phyloP scores from a whole-genome alignment of 30 jellyfish, hydroid and myxozoan species.

The Sanderia malayensis region DNA sequence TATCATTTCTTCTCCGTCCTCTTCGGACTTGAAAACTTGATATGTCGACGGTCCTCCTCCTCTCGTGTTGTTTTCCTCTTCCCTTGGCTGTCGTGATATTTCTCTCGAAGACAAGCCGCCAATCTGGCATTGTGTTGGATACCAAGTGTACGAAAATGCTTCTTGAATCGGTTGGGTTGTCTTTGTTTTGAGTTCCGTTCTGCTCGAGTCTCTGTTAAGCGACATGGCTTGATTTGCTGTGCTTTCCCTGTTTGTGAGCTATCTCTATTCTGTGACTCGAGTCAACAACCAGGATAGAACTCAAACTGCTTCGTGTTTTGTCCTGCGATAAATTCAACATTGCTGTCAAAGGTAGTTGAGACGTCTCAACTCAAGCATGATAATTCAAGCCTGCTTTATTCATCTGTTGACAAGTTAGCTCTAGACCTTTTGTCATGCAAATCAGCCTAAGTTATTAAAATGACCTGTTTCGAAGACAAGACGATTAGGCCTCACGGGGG shows the following conservation, averaged over 20 bases:
- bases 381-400: conserved; percentile 39
- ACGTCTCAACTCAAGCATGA: conserved; percentile 51
- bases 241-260: too few species aligned
- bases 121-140: conserved; percentile 62
- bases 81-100: too few species aligned
- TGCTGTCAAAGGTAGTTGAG: too few species aligned
- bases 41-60: conserved; percentile 21
- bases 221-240: too few species aligned
- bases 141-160: conserved; percentile 54
- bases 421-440: conserved; percentile 35
- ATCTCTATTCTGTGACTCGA: too few species aligned
- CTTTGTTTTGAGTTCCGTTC: too few species aligned
- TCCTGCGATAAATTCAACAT: conserved; percentile 15
- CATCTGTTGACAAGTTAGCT: conserved; percentile 23
- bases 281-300: too few species aligned
- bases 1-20: conserved; percentile 40
- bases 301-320: conserved; percentile 26
- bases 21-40: conserved; percentile 51
- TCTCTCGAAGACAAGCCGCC: conserved; percentile 5
- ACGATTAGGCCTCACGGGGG: background rate
- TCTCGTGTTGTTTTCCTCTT: background rate
- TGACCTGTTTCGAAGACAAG: conserved; percentile 17
- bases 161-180: conserved; percentile 22
- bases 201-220: too few species aligned
- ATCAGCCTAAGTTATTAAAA: conserved; percentile 9